Conservation (phyloP, 2,113 vertebrate genomes). For the Otocyon megalotis region DNA sequence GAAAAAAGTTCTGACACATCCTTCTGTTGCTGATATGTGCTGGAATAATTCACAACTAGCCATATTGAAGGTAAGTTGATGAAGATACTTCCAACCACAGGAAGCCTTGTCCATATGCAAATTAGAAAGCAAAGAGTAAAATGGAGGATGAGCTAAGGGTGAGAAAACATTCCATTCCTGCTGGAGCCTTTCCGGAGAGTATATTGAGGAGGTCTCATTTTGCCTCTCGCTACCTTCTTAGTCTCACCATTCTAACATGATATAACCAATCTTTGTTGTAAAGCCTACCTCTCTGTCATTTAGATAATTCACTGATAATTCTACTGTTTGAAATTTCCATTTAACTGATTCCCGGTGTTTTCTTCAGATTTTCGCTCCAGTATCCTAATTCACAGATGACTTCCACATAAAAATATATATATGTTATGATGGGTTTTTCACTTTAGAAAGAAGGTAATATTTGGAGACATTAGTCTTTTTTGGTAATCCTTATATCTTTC, state of each 20-base stretch:
- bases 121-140: background rate
- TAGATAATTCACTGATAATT: background rate
- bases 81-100: conserved; percentile 22
- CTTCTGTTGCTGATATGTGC: conserved; percentile 48
- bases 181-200: background rate
- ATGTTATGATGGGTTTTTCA: background rate
- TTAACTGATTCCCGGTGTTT: background rate
- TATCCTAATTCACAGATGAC: background rate
- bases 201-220: background rate
- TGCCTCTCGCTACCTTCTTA: background rate
- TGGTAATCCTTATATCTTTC: background rate
- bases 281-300: background rate
- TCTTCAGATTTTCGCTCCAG: background rate
- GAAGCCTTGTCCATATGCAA: background rate
- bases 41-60: background rate
- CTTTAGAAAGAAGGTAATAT: background rate
- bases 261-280: background rate
- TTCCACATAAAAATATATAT: background rate
- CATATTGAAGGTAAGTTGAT: conserved; percentile 20
- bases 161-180: background rate
- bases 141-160: background rate
- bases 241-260: background rate
- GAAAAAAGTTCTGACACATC: conserved; percentile 56
- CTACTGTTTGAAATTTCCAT: background rate
- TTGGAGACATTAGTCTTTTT: background rate